Percentiles rank a stretch among this genome's conserved stretches.
Evolutionary conservation across 1,140 invertebrate genomes (phyloP).

Genomic region (Palaemon carinicauda): DNA sequence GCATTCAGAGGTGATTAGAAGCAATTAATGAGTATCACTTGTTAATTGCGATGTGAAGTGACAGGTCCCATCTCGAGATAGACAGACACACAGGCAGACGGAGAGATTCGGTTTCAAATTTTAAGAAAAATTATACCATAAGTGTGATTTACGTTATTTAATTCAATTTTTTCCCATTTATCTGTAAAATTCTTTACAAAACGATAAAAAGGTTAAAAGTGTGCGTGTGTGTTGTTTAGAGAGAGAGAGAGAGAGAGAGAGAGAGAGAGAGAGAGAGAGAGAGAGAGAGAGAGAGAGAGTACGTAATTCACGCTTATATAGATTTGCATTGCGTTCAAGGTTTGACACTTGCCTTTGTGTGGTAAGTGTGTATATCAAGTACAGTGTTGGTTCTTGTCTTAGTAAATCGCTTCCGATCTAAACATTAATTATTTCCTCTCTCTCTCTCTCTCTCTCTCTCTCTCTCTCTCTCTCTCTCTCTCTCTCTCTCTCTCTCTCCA

Average conservation of each 20-base stretch:
- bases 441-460: slow-evolving; percentile 19
- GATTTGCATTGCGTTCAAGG: background rate
- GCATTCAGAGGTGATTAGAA: no score
- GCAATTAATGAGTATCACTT: no score
- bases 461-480: slow-evolving; percentile 15
- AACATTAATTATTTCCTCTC: background rate
- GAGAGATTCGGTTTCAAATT: no score
- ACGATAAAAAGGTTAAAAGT: background rate
- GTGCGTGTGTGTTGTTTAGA: background rate
- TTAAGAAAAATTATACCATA: no score
- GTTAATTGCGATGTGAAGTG: no score
- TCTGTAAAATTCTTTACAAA: no score
- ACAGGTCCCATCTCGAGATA: no score
- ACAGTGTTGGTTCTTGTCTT: no score
- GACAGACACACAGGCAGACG: no score
- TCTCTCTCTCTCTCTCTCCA: slow-evolving; percentile 15
- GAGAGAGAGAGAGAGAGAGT: slow-evolving; percentile 1
- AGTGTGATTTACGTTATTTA: no score
- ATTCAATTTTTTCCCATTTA: no score
- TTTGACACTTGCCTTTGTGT: background rate
- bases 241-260: slow-evolving; percentile 13
- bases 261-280: slow-evolving; percentile 24
- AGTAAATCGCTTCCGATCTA: background rate
- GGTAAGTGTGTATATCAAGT: no score
- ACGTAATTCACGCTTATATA: background rate